Percentiles rank a stretch among this genome's conserved stretches.
These are phyloP conservation scores for Cirrhinus molitorella DNA, from an alignment of 2,797 vertebrate genomes.

Conservation along the genomic window DNA sequence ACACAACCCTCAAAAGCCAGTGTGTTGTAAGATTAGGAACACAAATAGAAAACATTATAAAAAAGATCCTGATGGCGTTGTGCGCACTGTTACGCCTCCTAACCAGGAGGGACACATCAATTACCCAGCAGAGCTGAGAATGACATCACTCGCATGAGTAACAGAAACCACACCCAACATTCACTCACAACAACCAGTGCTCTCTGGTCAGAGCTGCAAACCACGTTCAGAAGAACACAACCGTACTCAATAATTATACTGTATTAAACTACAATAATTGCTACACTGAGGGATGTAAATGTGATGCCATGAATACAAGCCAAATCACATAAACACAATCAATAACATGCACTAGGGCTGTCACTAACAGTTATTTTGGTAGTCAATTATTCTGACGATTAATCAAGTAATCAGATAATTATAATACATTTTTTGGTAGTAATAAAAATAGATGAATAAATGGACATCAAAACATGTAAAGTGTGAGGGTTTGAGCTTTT, in stretches of 20 bases:
- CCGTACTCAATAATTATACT: neutral
- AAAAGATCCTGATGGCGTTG: neutral
- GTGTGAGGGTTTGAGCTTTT: too few relatives aligned
- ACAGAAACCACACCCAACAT: conserved; percentile 54
- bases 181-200: conserved; percentile 39
- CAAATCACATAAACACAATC: neutral
- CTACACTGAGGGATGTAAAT: conserved; percentile 2
- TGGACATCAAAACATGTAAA: too few relatives aligned
- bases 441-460: too few relatives aligned
- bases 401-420: too few relatives aligned
- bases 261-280: too few relatives aligned
- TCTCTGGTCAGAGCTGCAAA: conserved; percentile 41
- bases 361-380: too few relatives aligned
- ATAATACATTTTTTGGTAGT: too few relatives aligned
- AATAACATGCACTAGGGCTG: neutral
- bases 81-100: conserved; percentile 63
- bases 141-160: conserved; percentile 75
- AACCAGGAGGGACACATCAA: conserved; percentile 49
- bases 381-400: too few relatives aligned
- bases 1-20: neutral
- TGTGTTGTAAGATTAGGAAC: neutral
- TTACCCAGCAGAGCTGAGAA: conserved; percentile 69
- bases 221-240: neutral
- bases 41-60: conserved; percentile 6
- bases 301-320: neutral